Evolutionary conservation across 1,140 invertebrate genomes (phyloP).

Genomic region (Camponotus vicinus): DNA sequence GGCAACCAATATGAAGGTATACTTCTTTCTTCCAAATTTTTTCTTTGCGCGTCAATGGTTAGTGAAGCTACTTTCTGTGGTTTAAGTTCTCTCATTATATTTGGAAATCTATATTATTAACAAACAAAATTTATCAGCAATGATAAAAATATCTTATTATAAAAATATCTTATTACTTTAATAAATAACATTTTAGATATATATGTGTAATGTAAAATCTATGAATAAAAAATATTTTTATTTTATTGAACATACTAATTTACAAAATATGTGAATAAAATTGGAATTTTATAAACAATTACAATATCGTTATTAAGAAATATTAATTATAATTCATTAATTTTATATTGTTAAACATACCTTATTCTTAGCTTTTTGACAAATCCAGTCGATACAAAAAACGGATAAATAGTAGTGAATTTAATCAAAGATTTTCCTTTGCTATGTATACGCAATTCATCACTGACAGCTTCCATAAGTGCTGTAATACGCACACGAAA

Average conservation of each 20-base stretch:
- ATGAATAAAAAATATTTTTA: too few species aligned
- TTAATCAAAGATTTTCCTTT: too few species aligned
- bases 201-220: too few species aligned
- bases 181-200: too few species aligned
- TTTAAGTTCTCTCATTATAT: conserved; percentile 88
- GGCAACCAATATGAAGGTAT: conserved; percentile 83
- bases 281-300: background rate
- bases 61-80: conserved; percentile 88
- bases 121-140: conserved; percentile 34
- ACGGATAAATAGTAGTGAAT: too few species aligned
- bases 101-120: conserved; percentile 87
- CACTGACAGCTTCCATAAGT: background rate
- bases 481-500: background rate
- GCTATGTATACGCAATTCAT: too few species aligned
- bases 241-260: background rate
- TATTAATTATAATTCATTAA: too few species aligned
- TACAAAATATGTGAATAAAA: background rate
- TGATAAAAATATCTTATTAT: too few species aligned
- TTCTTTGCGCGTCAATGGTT: conserved; percentile 89
- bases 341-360: too few species aligned
- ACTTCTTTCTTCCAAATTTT: conserved; percentile 86
- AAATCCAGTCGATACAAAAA: too few species aligned
- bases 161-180: background rate
- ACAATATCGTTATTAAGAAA: too few species aligned
- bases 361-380: too few species aligned